Base-by-base conservation (phyloP, 2,888 invertebrate genomes). In the Epinotia demarniana region DNA sequence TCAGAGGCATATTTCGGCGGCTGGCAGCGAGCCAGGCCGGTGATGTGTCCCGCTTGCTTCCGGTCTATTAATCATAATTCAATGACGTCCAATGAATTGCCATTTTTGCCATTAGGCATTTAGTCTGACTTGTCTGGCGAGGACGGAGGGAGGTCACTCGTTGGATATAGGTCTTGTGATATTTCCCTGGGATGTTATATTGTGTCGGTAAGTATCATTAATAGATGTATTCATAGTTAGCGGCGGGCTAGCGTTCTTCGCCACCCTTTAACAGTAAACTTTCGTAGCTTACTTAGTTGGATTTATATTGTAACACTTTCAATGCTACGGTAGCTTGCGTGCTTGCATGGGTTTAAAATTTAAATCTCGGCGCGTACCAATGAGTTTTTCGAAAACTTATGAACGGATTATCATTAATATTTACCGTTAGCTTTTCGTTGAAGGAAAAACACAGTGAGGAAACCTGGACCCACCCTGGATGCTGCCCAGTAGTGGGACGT, bases 1-100 rank as follows among this genome's bases (percentile, higher is more conserved):
- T 83, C 80, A 80, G 66, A 66, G 83, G 80, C 86, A 84, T 86
- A 87, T 87, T 83, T 84, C 80, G 79, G 78, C 64, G 58, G 77
- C 78, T 84, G 84, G 84, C 80, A 78, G 63, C 71, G 68, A 53
- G 84, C 84, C 84, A 84, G 79, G 33, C 39, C 72, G 74, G 78
- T 84, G 84, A 85, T 84, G 83, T 81, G 83, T 84, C 79, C 78
- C 73, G 77, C 75, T 55, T 23, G 49, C 73, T 73, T 69, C 73
- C 69, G 64, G 57, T 64, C 75, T 72, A 75, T 75, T 75, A 75
- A 75, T 75, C 76, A 76, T 76, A 76, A 73, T 76, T 76, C 66
- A 73, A 66, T 69, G 75, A 70, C 70, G 57, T 66, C 62, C 72
- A 60, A 76, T 76, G 73, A 76, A 76, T 76, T 53, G 73, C 69